These are phyloP conservation scores for Centruroides vittatus DNA, from an alignment of 1,140 invertebrate species.

Conservation along the genomic window DNA sequence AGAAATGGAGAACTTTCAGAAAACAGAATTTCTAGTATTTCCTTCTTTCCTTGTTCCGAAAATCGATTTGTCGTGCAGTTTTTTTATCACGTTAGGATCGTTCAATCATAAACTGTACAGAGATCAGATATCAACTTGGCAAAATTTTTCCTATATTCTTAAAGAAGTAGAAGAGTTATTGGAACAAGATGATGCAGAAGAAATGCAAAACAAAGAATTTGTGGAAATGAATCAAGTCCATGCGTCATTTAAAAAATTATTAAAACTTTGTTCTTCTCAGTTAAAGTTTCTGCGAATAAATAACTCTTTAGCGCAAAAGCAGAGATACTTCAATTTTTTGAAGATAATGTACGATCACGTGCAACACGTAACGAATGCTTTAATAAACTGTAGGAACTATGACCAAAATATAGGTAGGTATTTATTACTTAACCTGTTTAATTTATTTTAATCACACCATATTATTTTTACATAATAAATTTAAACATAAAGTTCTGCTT, in stretches of 20 bases:
- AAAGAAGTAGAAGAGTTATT: slow-evolving; percentile 2
- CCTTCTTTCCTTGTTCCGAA: too few relatives aligned
- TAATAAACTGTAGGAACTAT: slow-evolving; percentile 9
- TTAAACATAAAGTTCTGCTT: too few relatives aligned
- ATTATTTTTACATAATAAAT: too few relatives aligned
- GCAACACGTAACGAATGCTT: slow-evolving; percentile 8
- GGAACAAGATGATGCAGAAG: neutral
- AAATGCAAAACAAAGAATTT: neutral
- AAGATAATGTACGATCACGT: slow-evolving; percentile 7
- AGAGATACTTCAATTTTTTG: slow-evolving; percentile 5
- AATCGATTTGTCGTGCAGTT: too few relatives aligned
- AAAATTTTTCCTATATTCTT: neutral
- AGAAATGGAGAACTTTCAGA: too few relatives aligned
- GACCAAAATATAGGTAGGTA: slow-evolving; percentile 1
- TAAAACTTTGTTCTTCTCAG: neutral
- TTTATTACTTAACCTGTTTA: neutral
- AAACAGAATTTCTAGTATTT: too few relatives aligned
- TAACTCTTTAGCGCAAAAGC: neutral
- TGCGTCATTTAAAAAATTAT: slow-evolving; percentile 7
- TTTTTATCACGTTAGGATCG: too few relatives aligned
- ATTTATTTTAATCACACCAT: too few relatives aligned
- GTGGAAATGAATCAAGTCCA: slow-evolving; percentile 2
- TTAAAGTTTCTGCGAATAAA: too few relatives aligned
- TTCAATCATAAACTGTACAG: neutral
- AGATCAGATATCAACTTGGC: slow-evolving; percentile 6